phyloP scores from a whole-genome alignment of 2,888 invertebrate genomes.

The Chydorus sphaericus region DNA sequence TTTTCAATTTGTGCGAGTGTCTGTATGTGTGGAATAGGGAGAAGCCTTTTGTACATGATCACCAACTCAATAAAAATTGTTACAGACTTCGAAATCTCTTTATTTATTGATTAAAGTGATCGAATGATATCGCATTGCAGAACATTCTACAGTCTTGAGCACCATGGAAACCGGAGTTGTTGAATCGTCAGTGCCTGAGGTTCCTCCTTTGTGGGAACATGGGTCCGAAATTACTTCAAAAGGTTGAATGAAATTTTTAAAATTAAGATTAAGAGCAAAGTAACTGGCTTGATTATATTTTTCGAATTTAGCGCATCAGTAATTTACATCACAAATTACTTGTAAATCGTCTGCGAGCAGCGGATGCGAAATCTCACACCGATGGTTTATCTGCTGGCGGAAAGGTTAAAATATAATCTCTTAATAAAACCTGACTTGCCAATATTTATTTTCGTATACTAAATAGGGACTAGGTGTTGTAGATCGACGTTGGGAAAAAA shows the following conservation, averaged over 20 bases:
- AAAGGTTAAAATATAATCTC: neutral
- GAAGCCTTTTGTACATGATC: no score
- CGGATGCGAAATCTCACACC: neutral
- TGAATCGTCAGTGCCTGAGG: slow-evolving; percentile 6
- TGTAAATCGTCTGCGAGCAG: neutral
- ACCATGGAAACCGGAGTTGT: slow-evolving; percentile 4
- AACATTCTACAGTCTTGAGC: no score
- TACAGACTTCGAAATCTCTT: neutral
- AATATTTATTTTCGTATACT: no score
- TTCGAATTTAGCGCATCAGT: slow-evolving; percentile 11
- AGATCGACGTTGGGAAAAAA: slow-evolving; percentile 5
- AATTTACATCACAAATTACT: slow-evolving; percentile 9
- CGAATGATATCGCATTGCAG: neutral
- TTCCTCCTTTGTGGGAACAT: neutral
- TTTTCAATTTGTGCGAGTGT: no score
- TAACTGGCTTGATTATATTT: no score
- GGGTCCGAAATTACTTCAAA: slow-evolving; percentile 11
- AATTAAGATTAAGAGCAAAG: neutral
- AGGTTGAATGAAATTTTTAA: neutral
- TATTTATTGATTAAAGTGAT: no score
- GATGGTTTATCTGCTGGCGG: neutral
- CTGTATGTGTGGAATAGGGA: no score
- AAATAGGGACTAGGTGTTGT: no score
- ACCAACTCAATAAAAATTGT: no score
- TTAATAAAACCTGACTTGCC: no score